These are phyloP conservation scores for Rhingia campestris DNA, from an alignment of 2,888 invertebrate species.

Conservation along the genomic window DNA sequence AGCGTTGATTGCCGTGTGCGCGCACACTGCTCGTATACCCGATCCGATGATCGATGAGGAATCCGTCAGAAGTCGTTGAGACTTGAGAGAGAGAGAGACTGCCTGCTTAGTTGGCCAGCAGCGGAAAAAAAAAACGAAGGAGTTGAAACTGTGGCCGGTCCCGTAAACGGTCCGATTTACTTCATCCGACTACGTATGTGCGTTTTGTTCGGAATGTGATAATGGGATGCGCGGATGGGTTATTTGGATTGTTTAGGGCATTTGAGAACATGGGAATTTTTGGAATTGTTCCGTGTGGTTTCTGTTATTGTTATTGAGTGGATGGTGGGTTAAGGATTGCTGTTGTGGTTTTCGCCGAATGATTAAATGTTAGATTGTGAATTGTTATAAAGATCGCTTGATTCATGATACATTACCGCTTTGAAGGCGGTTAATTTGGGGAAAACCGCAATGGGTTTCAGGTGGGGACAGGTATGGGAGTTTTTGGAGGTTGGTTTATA, in stretches of 20 bases:
- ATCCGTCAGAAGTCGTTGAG: constrained; percentile 61
- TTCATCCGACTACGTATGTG: constrained; percentile 60
- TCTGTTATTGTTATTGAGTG: constrained; percentile 29
- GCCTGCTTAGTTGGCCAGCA: neutral
- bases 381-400: constrained; percentile 31
- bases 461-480: too few relatives aligned
- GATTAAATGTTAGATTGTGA: constrained; percentile 53
- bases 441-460: too few relatives aligned
- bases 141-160: constrained; percentile 11
- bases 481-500: too few relatives aligned
- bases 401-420: too few relatives aligned
- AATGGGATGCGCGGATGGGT: constrained; percentile 73
- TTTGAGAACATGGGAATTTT: constrained; percentile 69
- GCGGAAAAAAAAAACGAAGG: neutral
- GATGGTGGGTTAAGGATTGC: constrained; percentile 1
- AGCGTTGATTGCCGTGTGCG: constrained; percentile 60
- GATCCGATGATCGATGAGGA: constrained; percentile 72
- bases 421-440: too few relatives aligned
- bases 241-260: constrained; percentile 73
- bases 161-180: constrained; percentile 67
- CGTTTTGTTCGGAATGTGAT: constrained; percentile 73
- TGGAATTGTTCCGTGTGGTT: constrained; percentile 64
- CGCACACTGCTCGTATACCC: constrained; percentile 31
- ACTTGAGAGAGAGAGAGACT: constrained; percentile 10
- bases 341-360: constrained; percentile 50